Evolutionary conservation across 2,797 vertebrate genomes (phyloP).

Genomic region (Phrynocephalus vlangalii): DNA sequence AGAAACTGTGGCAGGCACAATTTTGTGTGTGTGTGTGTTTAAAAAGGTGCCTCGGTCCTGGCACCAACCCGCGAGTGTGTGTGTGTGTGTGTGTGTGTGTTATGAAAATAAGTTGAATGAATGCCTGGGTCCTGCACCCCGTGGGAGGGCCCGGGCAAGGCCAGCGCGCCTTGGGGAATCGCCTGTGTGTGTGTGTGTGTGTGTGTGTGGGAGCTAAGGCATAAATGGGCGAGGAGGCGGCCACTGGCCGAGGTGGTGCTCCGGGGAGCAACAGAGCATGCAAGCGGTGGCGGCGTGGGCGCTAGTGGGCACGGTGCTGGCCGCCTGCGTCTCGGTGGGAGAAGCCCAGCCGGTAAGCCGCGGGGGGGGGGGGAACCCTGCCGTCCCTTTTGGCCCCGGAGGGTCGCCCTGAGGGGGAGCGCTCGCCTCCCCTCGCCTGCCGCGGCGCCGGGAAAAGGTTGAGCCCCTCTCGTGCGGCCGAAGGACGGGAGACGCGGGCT

Average conservation of each 20-base stretch:
- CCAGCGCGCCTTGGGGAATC: background rate
- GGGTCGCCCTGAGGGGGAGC: too few relatives aligned
- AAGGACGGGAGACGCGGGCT: too few relatives aligned
- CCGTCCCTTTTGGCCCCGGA: too few relatives aligned
- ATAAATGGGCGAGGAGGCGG: background rate
- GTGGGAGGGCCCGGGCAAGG: background rate
- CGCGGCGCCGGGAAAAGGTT: background rate
- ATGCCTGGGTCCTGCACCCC: background rate
- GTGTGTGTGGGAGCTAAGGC: background rate
- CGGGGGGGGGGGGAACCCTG: too few relatives aligned
- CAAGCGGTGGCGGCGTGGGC: background rate
- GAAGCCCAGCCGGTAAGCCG: slow-evolving; percentile 4
- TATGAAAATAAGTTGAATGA: background rate
- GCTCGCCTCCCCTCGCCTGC: too few relatives aligned
- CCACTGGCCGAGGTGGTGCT: background rate
- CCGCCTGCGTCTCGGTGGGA: background rate
- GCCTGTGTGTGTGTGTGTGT: too few relatives aligned
- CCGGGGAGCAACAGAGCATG: background rate
- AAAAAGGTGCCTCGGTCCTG: too few relatives aligned
- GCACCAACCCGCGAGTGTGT: too few relatives aligned
- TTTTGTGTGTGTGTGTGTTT: too few relatives aligned
- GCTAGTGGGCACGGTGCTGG: background rate
- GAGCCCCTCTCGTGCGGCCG: too few relatives aligned
- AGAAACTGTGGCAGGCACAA: too few relatives aligned
- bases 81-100: too few relatives aligned